Percentiles rank a stretch among this genome's conserved stretches.
Evolutionary conservation across 2,888 invertebrate species (phyloP).

Genomic region (Gymnocheta viridis): DNA sequence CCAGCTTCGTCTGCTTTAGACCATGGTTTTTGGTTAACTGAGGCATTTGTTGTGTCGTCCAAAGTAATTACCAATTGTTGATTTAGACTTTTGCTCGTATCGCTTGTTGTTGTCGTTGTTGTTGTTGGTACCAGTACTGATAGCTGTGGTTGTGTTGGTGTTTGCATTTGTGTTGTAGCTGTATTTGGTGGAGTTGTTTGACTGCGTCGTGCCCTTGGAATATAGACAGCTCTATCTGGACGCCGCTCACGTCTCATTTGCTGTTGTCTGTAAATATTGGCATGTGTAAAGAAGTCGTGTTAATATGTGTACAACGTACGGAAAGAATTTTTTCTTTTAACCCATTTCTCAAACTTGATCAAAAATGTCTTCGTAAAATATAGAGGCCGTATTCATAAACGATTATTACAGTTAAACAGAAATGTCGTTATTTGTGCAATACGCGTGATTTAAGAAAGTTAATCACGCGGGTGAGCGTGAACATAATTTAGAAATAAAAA

Average conservation of each 20-base stretch:
- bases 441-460: no score
- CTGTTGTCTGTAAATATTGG: conserved; percentile 72
- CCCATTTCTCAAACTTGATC: no score
- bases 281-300: conserved; percentile 39
- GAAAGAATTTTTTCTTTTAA: conserved; percentile 13
- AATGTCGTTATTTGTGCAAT: no score
- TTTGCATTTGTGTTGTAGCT: conserved; percentile 69
- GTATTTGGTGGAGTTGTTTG: conserved; percentile 81
- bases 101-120: conserved; percentile 55
- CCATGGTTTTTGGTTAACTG: conserved; percentile 71
- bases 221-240: conserved; percentile 91
- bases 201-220: conserved; percentile 87
- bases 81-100: conserved; percentile 68
- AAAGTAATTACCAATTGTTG: conserved; percentile 73
- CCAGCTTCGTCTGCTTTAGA: conserved; percentile 75
- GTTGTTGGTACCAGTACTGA: conserved; percentile 48
- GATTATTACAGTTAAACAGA: no score
- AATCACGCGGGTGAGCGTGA: no score
- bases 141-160: conserved; percentile 64
- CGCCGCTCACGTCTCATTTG: conserved; percentile 83
- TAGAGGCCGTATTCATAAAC: no score
- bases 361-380: no score
- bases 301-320: conserved; percentile 7
- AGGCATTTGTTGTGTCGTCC: conserved; percentile 71
- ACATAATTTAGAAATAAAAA: no score